These are phyloP conservation scores for Cosmia trapezina DNA, from an alignment of 2,888 invertebrate genomes.

Conservation along the genomic window DNA sequence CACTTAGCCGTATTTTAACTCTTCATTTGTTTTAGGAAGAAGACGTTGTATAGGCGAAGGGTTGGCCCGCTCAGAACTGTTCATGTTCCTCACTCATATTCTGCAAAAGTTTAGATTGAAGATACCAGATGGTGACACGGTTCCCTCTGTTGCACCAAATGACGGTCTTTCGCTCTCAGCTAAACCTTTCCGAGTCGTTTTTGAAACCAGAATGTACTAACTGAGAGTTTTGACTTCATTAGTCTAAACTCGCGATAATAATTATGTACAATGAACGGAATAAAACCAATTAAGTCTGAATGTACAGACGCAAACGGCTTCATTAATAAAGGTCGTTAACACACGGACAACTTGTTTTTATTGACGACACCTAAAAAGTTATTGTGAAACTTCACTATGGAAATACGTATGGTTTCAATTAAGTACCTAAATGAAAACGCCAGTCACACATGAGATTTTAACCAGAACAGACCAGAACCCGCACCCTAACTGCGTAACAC, in stretches of 20 bases:
- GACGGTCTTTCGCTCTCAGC: slow-evolving; percentile 91
- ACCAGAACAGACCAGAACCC: neutral
- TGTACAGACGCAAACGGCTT: neutral
- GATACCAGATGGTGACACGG: slow-evolving; percentile 78
- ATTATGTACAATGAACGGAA: slow-evolving; percentile 14
- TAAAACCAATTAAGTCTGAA: slow-evolving; percentile 25
- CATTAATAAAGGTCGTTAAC: slow-evolving; percentile 45
- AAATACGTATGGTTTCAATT: neutral
- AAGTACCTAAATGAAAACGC: neutral
- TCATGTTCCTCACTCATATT: slow-evolving; percentile 93
- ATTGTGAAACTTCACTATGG: slow-evolving; percentile 22
- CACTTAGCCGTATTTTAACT: neutral
- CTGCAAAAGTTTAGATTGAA: slow-evolving; percentile 92
- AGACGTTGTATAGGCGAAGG: slow-evolving; percentile 95
- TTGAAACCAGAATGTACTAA: slow-evolving; percentile 74
- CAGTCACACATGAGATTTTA: neutral
- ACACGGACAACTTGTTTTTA: slow-evolving; percentile 44
- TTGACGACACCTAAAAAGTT: slow-evolving; percentile 34
- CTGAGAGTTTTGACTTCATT: slow-evolving; percentile 6
- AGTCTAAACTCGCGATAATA: neutral
- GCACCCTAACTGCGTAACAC: too few species aligned
- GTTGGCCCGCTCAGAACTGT: slow-evolving; percentile 93
- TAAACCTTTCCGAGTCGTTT: slow-evolving; percentile 86
- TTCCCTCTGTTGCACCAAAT: slow-evolving; percentile 86
- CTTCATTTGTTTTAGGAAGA: slow-evolving; percentile 86